Conservation (phyloP, 2,888 invertebrate genomes). For the Leucania comma region DNA sequence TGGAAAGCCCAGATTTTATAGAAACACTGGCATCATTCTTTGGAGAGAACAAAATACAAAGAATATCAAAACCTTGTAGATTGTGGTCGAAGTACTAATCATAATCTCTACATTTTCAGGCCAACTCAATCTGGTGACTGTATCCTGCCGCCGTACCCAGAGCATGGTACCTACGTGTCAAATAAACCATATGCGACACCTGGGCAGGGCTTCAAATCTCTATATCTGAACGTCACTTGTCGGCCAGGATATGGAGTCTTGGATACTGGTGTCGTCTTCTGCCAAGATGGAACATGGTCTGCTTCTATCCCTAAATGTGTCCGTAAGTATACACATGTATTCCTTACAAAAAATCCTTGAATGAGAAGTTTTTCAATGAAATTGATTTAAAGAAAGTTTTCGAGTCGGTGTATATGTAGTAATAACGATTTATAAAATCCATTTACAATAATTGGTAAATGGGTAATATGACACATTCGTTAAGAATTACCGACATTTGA, state of each 20-base stretch:
- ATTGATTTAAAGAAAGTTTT: neutral
- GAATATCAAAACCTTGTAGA: no score
- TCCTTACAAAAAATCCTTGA: neutral
- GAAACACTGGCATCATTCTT: no score
- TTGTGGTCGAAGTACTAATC: neutral
- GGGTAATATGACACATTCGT: neutral
- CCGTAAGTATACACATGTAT: neutral
- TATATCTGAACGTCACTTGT: neutral
- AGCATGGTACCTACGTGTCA: neutral
- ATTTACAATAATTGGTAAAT: no score
- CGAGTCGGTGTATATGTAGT: neutral
- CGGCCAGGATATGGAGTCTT: neutral
- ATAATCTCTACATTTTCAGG: neutral
- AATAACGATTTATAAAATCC: no score
- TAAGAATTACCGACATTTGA: neutral
- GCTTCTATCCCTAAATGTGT: neutral
- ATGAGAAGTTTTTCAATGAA: neutral
- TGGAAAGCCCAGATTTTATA: no score
- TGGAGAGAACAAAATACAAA: no score
- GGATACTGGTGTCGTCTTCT: neutral
- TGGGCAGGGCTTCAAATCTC: neutral
- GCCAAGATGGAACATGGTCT: neutral
- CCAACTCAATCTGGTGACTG: neutral
- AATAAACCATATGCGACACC: neutral
- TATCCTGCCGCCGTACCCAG: neutral